Conservation (phyloP, 2,797 vertebrate genomes). For the Myoxocephalus aenaeus region DNA sequence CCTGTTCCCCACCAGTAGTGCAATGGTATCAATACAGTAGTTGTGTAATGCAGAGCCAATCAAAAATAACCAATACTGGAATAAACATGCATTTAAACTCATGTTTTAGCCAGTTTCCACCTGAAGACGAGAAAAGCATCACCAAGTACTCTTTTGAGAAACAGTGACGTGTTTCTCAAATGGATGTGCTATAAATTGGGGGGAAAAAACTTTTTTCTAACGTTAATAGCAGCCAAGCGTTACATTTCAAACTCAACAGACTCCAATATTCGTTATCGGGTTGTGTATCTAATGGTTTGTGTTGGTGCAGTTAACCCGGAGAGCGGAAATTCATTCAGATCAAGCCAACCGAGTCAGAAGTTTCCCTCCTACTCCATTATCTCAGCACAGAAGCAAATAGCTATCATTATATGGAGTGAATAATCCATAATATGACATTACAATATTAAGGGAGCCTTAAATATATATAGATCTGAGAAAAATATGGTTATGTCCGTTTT, state of each 20-base stretch:
- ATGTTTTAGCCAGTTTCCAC: background rate
- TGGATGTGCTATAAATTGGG: background rate
- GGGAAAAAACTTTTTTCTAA: background rate
- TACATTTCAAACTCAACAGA: background rate
- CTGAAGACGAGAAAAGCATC: background rate
- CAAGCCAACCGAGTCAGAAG: background rate
- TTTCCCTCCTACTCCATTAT: background rate
- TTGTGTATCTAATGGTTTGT: background rate
- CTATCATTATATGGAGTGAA: conserved; percentile 6
- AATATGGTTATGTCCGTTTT: conserved; percentile 29
- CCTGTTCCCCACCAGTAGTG: background rate
- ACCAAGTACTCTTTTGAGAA: no score
- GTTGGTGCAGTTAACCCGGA: background rate
- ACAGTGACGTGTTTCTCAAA: background rate
- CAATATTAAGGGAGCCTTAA: conserved; percentile 7
- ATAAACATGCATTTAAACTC: background rate
- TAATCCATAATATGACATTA: conserved; percentile 27
- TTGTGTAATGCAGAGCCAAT: background rate
- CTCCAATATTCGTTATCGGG: background rate
- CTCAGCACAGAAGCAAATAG: conserved; percentile 19
- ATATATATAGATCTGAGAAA: conserved; percentile 18
- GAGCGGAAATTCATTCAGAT: background rate
- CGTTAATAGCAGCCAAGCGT: background rate
- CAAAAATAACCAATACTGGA: background rate
- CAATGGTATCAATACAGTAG: background rate